These are phyloP conservation scores for Pygocentrus nattereri DNA, from an alignment of 2,797 vertebrate species.

Conservation along the genomic window DNA sequence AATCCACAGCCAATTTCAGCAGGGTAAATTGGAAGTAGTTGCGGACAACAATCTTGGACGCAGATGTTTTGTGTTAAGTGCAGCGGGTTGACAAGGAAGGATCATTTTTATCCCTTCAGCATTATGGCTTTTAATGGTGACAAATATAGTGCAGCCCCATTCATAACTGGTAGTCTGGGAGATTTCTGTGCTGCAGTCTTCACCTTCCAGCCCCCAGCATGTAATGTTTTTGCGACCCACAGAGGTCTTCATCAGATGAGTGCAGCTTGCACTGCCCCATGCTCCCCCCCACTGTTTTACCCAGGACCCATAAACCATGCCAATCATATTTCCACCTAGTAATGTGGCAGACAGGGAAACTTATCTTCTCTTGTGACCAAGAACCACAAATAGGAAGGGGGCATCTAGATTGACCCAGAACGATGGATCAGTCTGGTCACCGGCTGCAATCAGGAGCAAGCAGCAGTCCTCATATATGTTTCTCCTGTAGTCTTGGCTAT, in stretches of 20 bases:
- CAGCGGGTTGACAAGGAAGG: not conserved
- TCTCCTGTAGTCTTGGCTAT: constrained; percentile 12
- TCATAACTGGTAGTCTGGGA: not conserved
- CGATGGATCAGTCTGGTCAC: constrained; percentile 35
- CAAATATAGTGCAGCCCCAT: not conserved
- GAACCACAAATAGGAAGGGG: constrained; percentile 12
- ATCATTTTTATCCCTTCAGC: constrained; percentile 18
- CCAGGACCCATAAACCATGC: constrained; percentile 9
- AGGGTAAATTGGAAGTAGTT: too few species aligned
- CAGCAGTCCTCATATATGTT: constrained; percentile 20
- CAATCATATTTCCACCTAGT: constrained; percentile 25
- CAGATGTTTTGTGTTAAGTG: not conserved
- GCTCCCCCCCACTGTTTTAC: not conserved
- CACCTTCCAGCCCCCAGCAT: not conserved
- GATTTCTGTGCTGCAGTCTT: constrained; percentile 19
- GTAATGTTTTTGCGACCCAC: constrained; percentile 25
- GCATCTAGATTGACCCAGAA: constrained; percentile 18
- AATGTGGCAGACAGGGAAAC: not conserved
- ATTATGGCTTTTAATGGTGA: not conserved
- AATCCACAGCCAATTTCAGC: not conserved
- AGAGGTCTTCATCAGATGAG: constrained; percentile 38
- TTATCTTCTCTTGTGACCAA: not conserved
- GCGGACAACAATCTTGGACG: not conserved
- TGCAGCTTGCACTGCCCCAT: constrained; percentile 6
- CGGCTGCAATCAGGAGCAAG: constrained; percentile 35